A percentile compares a stretch with the other conserved stretches of the same genome.
phyloP scores from a whole-genome alignment of 2,113 vertebrate species.

The Sprattus sprattus region DNA sequence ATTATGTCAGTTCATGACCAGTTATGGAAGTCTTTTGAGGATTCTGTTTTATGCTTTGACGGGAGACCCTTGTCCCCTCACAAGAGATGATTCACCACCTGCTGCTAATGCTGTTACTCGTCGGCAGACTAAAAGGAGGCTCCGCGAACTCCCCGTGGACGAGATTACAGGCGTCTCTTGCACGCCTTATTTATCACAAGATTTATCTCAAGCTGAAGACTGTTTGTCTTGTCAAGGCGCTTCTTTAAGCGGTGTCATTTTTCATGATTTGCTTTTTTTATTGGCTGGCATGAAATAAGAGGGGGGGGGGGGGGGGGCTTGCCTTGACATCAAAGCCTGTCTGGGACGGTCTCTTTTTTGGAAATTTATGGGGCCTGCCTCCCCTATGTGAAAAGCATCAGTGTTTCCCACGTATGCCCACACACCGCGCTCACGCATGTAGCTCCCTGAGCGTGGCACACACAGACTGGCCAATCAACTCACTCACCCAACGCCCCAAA shows the following conservation, averaged over 20 bases:
- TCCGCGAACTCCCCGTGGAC: neutral
- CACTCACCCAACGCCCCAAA: neutral
- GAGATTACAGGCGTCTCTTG: neutral
- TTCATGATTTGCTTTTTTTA: constrained; percentile 19
- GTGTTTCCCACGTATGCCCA: constrained; percentile 21
- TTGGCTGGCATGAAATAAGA: constrained; percentile 37
- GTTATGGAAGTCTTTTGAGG: neutral
- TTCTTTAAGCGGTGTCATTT: neutral
- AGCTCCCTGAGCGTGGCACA: constrained; percentile 28
- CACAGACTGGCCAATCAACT: neutral
- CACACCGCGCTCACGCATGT: constrained; percentile 15
- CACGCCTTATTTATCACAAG: neutral
- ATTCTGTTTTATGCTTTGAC: constrained; percentile 5
- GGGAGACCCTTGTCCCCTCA: constrained; percentile 5
- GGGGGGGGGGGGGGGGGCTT: constrained; percentile 24
- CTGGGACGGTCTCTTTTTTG: neutral
- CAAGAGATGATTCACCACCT: constrained; percentile 10
- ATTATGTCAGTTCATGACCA: neutral
- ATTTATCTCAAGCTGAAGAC: neutral
- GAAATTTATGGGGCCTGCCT: too few species aligned
- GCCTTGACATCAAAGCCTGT: constrained; percentile 52
- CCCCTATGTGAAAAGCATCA: constrained; percentile 26
- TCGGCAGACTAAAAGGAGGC: neutral
- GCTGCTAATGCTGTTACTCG: constrained; percentile 1
- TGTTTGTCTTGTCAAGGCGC: neutral